phyloP scores from a whole-genome alignment of 2,888 invertebrate genomes.

The Caenorhabditis sp. region DNA sequence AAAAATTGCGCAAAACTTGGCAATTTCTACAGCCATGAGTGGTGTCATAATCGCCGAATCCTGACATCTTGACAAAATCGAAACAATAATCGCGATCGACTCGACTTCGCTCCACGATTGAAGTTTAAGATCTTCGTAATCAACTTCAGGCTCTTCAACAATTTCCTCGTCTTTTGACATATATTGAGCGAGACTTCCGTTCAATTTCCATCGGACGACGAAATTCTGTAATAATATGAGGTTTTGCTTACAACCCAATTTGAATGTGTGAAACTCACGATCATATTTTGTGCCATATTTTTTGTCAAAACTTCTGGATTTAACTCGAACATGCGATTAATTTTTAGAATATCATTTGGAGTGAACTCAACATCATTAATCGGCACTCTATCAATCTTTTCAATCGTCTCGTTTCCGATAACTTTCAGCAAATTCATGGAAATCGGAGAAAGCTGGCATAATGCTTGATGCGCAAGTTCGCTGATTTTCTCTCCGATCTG shows the following conservation, averaged over 20 bases:
- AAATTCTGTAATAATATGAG: not conserved
- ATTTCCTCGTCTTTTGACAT: not conserved
- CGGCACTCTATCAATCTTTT: not conserved
- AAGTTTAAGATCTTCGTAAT: not conserved
- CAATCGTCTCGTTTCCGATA: constrained; percentile 4
- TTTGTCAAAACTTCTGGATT: constrained; percentile 35
- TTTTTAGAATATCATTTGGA: constrained; percentile 17
- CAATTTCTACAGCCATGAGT: constrained; percentile 18
- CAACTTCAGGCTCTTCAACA: not conserved
- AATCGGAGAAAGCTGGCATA: constrained; percentile 1
- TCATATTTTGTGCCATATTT: constrained; percentile 29
- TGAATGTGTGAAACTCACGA: constrained; percentile 7
- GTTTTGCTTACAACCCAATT: not conserved
- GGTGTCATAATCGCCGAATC: constrained; percentile 2
- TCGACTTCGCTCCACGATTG: constrained; percentile 18
- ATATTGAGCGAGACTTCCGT: not conserved
- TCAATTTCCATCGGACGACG: not conserved
- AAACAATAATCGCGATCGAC: constrained; percentile 14
- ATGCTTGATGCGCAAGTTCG: not conserved
- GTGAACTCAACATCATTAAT: not conserved
- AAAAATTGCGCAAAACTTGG: constrained; percentile 25
- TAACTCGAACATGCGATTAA: constrained; percentile 34
- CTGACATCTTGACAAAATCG: constrained; percentile 14
- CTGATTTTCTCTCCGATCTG: not conserved
- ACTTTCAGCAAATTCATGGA: constrained; percentile 1